These are phyloP conservation scores for Pristionchus japonicus DNA, from an alignment of 2,888 invertebrate genomes.

Conservation along the genomic window DNA sequence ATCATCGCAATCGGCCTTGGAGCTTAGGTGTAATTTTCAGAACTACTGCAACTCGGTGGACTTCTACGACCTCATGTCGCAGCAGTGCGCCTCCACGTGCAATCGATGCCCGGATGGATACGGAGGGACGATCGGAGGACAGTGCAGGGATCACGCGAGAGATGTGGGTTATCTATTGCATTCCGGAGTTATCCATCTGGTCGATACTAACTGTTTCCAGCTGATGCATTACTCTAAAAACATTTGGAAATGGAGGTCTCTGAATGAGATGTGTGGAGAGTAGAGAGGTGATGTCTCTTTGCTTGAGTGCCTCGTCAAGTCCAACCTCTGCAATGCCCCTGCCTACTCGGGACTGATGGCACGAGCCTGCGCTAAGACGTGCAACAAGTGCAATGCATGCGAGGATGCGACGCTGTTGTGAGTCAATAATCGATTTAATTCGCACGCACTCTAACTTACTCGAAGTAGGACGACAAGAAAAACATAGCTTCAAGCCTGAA, in stretches of 20 bases:
- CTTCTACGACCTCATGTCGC: conserved; percentile 44
- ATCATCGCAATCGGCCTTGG: too few relatives aligned
- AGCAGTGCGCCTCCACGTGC: conserved; percentile 41
- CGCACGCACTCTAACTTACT: not conserved
- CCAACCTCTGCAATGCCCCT: not conserved
- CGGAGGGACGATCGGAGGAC: not conserved
- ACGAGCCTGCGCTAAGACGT: conserved; percentile 31
- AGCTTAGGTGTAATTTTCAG: too few relatives aligned
- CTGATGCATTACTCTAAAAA: too few relatives aligned
- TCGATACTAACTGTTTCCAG: too few relatives aligned
- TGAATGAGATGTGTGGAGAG: too few relatives aligned
- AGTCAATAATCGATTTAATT: too few relatives aligned
- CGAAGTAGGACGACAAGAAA: not conserved
- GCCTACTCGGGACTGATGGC: conserved; percentile 41
- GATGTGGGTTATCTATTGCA: too few relatives aligned
- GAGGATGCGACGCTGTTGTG: conserved; percentile 32
- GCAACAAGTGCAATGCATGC: conserved; percentile 41
- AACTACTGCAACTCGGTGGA: conserved; percentile 46
- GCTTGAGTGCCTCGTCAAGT: not conserved
- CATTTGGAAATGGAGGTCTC: too few relatives aligned
- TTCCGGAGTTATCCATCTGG: too few relatives aligned
- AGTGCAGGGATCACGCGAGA: conserved; percentile 20
- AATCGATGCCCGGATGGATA: conserved; percentile 28
- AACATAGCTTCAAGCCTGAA: too few relatives aligned
- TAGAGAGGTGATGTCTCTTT: too few relatives aligned